Conservation (phyloP, 2,113 vertebrate species). For the Zosterops lateralis region DNA sequence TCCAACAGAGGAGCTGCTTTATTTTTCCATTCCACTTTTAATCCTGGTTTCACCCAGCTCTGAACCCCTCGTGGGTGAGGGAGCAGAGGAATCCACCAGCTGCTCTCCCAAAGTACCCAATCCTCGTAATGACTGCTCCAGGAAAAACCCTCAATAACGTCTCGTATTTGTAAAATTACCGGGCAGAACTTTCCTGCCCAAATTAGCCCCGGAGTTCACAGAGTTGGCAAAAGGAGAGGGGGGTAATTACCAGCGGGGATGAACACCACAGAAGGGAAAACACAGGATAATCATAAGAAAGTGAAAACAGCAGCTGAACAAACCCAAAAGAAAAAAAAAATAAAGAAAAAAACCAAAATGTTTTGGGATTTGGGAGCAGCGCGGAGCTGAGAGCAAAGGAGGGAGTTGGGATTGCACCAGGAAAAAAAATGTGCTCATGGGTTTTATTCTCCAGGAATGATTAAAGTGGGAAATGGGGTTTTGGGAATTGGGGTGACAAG, state of each 20-base stretch:
- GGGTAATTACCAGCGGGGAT: neutral
- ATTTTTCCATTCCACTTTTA: neutral
- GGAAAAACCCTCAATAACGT: conserved; percentile 43
- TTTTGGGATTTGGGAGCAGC: neutral
- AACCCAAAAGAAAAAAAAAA: neutral
- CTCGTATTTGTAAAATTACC: conserved; percentile 4
- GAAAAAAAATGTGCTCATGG: rapidly evolving
- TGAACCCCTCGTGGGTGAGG: neutral
- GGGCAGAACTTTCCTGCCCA: neutral
- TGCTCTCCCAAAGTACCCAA: neutral
- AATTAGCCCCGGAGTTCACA: conserved; percentile 36
- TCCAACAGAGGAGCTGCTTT: neutral
- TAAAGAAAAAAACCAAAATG: no score
- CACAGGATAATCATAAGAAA: neutral
- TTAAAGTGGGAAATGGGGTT: neutral
- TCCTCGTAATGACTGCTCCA: neutral
- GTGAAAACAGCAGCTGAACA: conserved; percentile 19
- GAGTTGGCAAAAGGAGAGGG: conserved; percentile 21
- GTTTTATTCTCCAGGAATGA: neutral
- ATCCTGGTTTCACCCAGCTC: neutral
- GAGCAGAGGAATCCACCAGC: neutral
- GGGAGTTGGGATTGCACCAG: neutral
- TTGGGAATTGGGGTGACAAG: rapidly evolving
- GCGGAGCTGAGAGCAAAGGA: neutral
- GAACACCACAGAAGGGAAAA: conserved; percentile 27